Conservation (phyloP, 2,797 vertebrate genomes). For the Taeniopygia guttata region DNA sequence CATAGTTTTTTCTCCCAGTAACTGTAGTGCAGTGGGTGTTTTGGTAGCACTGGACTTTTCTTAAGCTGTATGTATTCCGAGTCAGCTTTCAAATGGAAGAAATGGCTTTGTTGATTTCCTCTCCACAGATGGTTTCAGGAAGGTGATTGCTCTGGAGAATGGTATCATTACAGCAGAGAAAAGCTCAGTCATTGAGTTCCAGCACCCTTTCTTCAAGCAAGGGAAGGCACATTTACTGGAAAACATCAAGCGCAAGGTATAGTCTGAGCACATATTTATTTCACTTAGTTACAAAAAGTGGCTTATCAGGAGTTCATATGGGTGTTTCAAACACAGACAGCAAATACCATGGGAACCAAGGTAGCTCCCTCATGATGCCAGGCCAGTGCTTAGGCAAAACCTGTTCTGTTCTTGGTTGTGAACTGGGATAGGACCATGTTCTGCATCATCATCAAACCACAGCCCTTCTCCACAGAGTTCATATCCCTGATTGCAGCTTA, state of each 20-base stretch:
- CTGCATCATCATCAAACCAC: not conserved
- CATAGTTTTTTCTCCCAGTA: not conserved
- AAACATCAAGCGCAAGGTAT: constrained; percentile 76
- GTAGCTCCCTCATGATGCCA: not conserved
- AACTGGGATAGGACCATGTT: not conserved
- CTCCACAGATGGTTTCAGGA: constrained; percentile 73
- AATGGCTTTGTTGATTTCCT: not conserved
- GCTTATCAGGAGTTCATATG: not conserved
- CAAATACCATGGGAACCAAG: not conserved
- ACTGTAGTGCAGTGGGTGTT: not conserved
- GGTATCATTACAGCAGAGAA: constrained; percentile 56
- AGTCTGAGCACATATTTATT: not conserved
- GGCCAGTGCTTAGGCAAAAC: not conserved
- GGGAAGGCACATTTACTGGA: constrained; percentile 64
- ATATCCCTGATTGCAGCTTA: not conserved
- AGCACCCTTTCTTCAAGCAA: constrained; percentile 73
- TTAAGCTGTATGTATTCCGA: not conserved
- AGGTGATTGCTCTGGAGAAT: constrained; percentile 63
- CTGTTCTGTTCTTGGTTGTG: not conserved
- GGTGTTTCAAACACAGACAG: not conserved
- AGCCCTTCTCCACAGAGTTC: not conserved
- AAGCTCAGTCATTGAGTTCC: constrained; percentile 66
- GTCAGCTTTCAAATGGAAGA: not conserved
- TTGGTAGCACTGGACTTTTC: not conserved
- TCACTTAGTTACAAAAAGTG: not conserved